Percentiles rank a stretch among this genome's conserved stretches.
Conservation (phyloP, 1,140 invertebrate species). For the Orussus abietinus region DNA sequence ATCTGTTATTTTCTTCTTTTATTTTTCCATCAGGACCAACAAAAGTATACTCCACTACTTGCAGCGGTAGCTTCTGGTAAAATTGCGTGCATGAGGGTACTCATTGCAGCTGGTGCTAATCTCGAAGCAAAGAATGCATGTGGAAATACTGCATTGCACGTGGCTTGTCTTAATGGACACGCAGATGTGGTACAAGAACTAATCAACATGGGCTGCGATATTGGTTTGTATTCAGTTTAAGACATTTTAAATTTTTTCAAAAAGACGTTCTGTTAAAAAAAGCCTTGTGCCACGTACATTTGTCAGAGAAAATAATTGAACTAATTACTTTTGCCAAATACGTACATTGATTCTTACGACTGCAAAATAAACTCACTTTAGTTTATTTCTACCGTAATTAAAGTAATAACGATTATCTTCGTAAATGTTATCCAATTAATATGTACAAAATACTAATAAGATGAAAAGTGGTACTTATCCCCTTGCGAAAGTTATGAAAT, state of each 20-base stretch:
- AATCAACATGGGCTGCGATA: constrained; percentile 35
- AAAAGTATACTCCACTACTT: constrained; percentile 61
- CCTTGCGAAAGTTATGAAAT: too few relatives aligned
- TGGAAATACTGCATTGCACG: constrained; percentile 63
- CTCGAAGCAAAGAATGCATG: constrained; percentile 58
- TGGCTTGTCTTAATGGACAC: constrained; percentile 63
- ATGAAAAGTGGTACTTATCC: too few relatives aligned
- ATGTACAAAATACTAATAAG: too few relatives aligned
- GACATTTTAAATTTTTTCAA: constrained; percentile 7
- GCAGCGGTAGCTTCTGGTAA: constrained; percentile 62
- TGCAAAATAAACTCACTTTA: too few relatives aligned
- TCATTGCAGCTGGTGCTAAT: constrained; percentile 57
- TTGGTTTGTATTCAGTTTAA: neutral
- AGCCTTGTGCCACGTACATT: too few relatives aligned
- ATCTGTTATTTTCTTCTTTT: constrained; percentile 1
- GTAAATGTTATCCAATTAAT: too few relatives aligned
- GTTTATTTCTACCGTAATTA: too few relatives aligned
- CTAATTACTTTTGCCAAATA: too few relatives aligned
- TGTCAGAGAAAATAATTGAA: too few relatives aligned
- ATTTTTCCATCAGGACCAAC: constrained; percentile 27
- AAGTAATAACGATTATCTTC: too few relatives aligned
- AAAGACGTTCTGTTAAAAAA: too few relatives aligned
- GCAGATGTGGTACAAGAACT: constrained; percentile 54
- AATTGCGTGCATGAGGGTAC: constrained; percentile 51
- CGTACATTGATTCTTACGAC: too few relatives aligned